These are phyloP conservation scores for Chaetodon trifascialis DNA, from an alignment of 2,113 vertebrate species.

Conservation along the genomic window DNA sequence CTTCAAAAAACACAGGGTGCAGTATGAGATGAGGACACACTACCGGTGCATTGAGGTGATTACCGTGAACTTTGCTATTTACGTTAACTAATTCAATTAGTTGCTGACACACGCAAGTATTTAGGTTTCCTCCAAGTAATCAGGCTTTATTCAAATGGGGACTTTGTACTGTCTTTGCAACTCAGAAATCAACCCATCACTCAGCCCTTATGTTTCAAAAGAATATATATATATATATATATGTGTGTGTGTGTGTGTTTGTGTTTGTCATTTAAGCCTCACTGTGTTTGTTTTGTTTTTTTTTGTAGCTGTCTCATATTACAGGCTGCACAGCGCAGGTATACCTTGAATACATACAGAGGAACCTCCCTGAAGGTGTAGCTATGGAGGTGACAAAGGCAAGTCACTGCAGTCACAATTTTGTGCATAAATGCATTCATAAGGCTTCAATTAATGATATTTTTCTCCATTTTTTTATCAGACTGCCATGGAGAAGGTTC, in stretches of 20 bases:
- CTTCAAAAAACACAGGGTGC: constrained; percentile 97
- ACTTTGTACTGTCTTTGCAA: not conserved
- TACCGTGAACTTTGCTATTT: not conserved
- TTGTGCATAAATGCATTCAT: not conserved
- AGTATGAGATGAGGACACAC: constrained; percentile 98
- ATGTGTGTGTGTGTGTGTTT: no score
- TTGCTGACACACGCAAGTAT: not conserved
- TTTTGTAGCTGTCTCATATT: constrained; percentile 86
- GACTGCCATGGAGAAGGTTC: constrained; percentile 91
- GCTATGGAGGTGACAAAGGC: constrained; percentile 97
- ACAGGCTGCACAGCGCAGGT: constrained; percentile 92
- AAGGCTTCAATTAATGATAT: not conserved
- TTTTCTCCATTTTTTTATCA: constrained; percentile 56
- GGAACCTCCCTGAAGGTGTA: constrained; percentile 96
- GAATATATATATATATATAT: no score
- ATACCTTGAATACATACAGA: constrained; percentile 96
- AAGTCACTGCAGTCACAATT: constrained; percentile 22
- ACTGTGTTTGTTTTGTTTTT: not conserved
- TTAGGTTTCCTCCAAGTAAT: not conserved
- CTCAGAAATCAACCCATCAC: not conserved
- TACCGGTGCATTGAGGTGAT: constrained; percentile 91
- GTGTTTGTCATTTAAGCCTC: not conserved
- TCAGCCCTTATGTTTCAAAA: not conserved
- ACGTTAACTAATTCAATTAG: not conserved
- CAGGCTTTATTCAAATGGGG: not conserved